A percentile compares a stretch with the other conserved stretches of the same genome.
phyloP scores from a whole-genome alignment of 2,888 invertebrate species.

The Xanthia icteritia region DNA sequence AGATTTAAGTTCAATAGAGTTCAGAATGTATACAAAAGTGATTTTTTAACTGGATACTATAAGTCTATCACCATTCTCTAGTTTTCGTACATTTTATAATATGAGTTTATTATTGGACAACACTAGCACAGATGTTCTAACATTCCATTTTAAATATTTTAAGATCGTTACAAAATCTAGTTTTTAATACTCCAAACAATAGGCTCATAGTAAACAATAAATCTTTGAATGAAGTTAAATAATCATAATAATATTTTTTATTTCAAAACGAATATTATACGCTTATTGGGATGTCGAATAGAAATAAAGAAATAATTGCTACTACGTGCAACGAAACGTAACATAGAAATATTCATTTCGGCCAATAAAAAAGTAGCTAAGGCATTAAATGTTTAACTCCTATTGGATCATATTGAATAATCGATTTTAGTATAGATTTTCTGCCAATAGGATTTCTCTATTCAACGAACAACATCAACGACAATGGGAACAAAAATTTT shows the following conservation, averaged over 20 bases:
- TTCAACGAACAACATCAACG: background rate
- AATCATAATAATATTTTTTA: background rate
- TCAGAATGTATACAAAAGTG: background rate
- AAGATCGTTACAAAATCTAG: background rate
- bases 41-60: rapidly evolving
- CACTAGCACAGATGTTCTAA: constrained; percentile 11
- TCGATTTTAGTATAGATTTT: constrained; percentile 61
- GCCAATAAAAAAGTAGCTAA: constrained; percentile 73
- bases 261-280: background rate
- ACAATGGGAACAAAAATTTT: constrained; percentile 67
- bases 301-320: background rate
- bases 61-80: background rate
- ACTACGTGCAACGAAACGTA: constrained; percentile 69
- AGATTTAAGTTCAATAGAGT: no score
- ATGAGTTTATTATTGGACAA: background rate
- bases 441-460: constrained; percentile 72
- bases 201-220: no score
- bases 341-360: background rate
- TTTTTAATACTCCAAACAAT: background rate
- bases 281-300: rapidly evolving
- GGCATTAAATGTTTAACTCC: constrained; percentile 80
- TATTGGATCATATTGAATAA: constrained; percentile 75
- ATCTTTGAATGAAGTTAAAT: no score
- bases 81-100: background rate
- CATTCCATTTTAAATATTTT: constrained; percentile 6